Evolutionary conservation across 1,140 invertebrate genomes (phyloP), one percentile per base, ranked within the genome.

Genomic region (Tetramorium alpestre): DNA sequence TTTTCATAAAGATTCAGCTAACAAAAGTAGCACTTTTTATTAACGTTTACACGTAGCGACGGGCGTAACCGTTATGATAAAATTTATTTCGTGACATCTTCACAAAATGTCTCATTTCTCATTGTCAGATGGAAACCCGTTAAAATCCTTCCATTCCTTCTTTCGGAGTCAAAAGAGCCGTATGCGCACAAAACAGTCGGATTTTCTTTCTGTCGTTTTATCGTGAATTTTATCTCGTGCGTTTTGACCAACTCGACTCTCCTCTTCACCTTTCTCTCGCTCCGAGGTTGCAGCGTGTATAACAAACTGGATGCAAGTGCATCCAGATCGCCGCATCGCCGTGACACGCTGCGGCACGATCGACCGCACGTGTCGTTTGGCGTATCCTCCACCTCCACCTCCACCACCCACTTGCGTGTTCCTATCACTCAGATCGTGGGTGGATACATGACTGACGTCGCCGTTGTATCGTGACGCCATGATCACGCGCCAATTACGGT

Each of bases 341-440:
- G 16, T 78, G 18, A 13, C 58, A 78, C 18, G 76, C 60, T 78
- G 76, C 76, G 44, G 76, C 41, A 78, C 76, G 25, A 78, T 78
- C 58, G 76, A 78, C 76, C 76, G 76, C 60, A 78, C 76, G 44
- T 78, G 76, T 78, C 41, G 16, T 78, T 78, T 47, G 47, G 44
- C 18, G 38, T 64, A 47, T 65, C 22, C 76, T 78, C 25, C 25
- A 22, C 10, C 25, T 10, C 44, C 44, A 44, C 44, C 44, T 11
- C 33, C 33, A 4, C 28, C 28, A 33, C 16, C 25, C 76, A 33
- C 60, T 78, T 78, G 60, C 60, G 18, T 78, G 62, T 10, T 49
- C 3, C 76, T 28, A 78, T 28, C 58, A 16, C 11, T 25, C 25
- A 47, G 22, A 0, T 22, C 41, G 41, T 78, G 58, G 76, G 58